These are phyloP conservation scores for Oncorhynchus kisutch DNA, from an alignment of 2,113 vertebrate genomes.

Conservation along the genomic window DNA sequence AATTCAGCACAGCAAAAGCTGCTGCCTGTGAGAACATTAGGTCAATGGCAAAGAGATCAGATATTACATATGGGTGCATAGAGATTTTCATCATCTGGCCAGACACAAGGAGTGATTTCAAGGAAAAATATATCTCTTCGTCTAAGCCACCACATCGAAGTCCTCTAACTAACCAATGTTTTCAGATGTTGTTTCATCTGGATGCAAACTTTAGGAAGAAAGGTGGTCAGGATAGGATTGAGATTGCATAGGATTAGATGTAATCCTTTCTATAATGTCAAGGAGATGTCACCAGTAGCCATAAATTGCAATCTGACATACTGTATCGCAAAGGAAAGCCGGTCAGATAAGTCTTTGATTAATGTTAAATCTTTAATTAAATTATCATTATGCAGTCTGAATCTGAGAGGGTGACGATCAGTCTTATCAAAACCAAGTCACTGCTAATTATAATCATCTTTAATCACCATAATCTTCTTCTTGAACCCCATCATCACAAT, in stretches of 20 bases:
- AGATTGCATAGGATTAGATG: conserved; percentile 52
- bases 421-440: too few relatives aligned
- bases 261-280: conserved; percentile 61
- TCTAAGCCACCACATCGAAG: conserved; percentile 21
- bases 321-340: conserved; percentile 19
- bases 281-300: conserved; percentile 34
- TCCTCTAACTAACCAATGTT: conserved; percentile 8
- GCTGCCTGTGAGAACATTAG: conserved; percentile 18
- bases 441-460: neutral
- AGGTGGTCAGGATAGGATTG: conserved; percentile 30
- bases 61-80: conserved; percentile 22
- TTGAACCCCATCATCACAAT: conserved; percentile 9
- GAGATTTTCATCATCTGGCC: conserved; percentile 29
- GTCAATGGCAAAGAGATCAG: conserved; percentile 33
- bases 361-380: neutral
- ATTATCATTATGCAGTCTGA: neutral
- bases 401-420: neutral
- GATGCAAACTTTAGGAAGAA: conserved; percentile 32
- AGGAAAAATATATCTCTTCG: conserved; percentile 41
- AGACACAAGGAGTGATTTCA: conserved; percentile 23
- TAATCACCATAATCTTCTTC: neutral
- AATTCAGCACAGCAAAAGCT: conserved; percentile 1
- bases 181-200: conserved; percentile 51
- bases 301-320: conserved; percentile 4
- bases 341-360: conserved; percentile 27